phyloP scores from a whole-genome alignment of 2,797 vertebrate species.

The Pteronotus mesoamericanus region DNA sequence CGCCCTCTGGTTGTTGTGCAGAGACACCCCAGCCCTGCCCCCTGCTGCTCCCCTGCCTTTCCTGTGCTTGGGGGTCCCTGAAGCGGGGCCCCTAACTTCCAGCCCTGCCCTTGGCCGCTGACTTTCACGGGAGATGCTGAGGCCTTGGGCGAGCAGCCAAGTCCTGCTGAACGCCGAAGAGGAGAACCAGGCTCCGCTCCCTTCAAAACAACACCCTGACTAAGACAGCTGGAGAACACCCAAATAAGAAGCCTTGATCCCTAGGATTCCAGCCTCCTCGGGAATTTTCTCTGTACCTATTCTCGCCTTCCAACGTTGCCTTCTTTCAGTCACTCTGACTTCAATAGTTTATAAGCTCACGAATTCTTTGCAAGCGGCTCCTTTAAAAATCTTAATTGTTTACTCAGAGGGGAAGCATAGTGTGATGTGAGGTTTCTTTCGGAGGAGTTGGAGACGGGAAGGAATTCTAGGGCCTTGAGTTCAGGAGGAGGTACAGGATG shows the following conservation, averaged over 20 bases:
- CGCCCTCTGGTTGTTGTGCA: neutral
- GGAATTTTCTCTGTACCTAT: neutral
- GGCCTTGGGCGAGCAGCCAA: neutral
- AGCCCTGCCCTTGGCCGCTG: neutral
- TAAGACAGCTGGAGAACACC: neutral
- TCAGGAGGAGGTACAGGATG: neutral
- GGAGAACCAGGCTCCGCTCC: neutral
- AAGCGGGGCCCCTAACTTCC: neutral
- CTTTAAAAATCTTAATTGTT: constrained; percentile 38
- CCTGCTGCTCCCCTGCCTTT: accelerated
- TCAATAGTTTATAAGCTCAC: constrained; percentile 34
- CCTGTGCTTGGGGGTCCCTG: neutral
- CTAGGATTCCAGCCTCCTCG: neutral
- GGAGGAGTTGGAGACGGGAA: neutral
- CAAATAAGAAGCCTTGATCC: neutral
- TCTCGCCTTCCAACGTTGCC: neutral
- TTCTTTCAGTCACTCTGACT: constrained; percentile 7
- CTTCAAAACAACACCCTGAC: neutral
- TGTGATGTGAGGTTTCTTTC: constrained; percentile 27
- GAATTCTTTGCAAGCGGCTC: constrained; percentile 49
- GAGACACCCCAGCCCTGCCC: accelerated
- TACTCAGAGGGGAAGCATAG: neutral
- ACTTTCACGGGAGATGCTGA: neutral
- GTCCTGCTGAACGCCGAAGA: neutral
- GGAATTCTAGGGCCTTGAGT: neutral